Percentiles rank a stretch among this genome's conserved stretches.
Conservation (phyloP, 2,113 vertebrate species). For the Albula goreensis region DNA sequence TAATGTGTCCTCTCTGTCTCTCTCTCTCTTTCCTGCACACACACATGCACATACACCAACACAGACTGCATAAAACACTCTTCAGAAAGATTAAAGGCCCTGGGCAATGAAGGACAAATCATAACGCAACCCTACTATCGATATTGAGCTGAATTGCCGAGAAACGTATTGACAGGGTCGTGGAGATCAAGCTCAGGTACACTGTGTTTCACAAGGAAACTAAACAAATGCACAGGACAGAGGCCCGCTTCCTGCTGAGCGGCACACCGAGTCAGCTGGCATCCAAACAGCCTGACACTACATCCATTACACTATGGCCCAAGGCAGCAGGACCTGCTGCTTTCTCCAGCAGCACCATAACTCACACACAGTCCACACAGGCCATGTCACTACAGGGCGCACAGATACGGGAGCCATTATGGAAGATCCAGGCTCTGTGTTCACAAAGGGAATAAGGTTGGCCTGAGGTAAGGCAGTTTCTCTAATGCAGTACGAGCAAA, state of each 20-base stretch:
- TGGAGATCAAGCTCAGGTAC: neutral
- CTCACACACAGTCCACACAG: neutral
- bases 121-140: neutral
- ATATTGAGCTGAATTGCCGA: neutral
- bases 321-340: neutral
- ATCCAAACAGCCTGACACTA: neutral
- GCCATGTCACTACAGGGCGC: slow-evolving; percentile 6
- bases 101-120: too few species aligned
- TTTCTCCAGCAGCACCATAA: neutral
- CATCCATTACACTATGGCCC: neutral
- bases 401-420: neutral
- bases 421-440: neutral
- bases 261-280: neutral
- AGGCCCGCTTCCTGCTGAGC: neutral
- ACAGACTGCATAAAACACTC: too few species aligned
- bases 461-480: slow-evolving; percentile 6
- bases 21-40: neutral
- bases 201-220: neutral
- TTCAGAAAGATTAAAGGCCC: too few species aligned
- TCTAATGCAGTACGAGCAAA: neutral
- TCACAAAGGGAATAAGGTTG: neutral
- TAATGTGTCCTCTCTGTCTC: neutral
- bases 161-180: neutral
- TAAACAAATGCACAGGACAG: neutral
- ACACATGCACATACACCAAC: neutral